Percentiles rank a stretch among this genome's conserved stretches.
Evolutionary conservation across 2,797 vertebrate species (phyloP).

Genomic region (Hoplostethus atlanticus): DNA sequence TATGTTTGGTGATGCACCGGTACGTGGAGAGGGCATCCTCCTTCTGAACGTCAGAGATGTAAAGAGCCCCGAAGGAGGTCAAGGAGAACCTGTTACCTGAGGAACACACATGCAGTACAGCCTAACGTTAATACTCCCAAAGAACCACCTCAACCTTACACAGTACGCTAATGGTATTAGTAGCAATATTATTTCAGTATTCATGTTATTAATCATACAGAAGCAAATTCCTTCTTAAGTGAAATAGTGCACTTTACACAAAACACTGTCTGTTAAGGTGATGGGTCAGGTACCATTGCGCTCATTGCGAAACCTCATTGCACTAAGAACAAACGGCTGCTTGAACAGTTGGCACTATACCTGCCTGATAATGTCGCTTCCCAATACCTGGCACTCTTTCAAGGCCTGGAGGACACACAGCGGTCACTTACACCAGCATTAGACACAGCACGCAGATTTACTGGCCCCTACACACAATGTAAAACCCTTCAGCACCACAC

Average conservation of each 20-base stretch:
- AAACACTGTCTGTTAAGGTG: conserved; percentile 11
- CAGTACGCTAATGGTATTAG: neutral
- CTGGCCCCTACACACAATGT: conserved; percentile 25
- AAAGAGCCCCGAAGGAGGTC: conserved; percentile 95
- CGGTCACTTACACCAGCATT: conserved; percentile 60
- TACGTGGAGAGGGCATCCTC: conserved; percentile 98
- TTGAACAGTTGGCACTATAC: conserved; percentile 71
- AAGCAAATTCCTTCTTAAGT: neutral
- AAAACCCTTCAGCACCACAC: conserved; percentile 19
- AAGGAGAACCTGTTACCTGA: conserved; percentile 97
- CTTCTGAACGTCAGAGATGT: conserved; percentile 99
- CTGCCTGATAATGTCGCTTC: conserved; percentile 67
- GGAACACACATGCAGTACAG: conserved; percentile 38
- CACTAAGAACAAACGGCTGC: conserved; percentile 67
- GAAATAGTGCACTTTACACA: neutral
- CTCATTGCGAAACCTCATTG: conserved; percentile 63
- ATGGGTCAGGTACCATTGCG: conserved; percentile 47
- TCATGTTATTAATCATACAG: no score
- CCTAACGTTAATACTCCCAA: conserved; percentile 16
- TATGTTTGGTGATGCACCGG: conserved; percentile 98
- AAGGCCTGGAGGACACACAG: conserved; percentile 74
- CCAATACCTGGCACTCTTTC: conserved; percentile 67
- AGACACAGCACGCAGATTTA: conserved; percentile 49
- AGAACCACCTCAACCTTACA: neutral
- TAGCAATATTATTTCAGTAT: neutral